phyloP scores from a whole-genome alignment of 2,888 invertebrate species.

The Lydus trimaculatus region DNA sequence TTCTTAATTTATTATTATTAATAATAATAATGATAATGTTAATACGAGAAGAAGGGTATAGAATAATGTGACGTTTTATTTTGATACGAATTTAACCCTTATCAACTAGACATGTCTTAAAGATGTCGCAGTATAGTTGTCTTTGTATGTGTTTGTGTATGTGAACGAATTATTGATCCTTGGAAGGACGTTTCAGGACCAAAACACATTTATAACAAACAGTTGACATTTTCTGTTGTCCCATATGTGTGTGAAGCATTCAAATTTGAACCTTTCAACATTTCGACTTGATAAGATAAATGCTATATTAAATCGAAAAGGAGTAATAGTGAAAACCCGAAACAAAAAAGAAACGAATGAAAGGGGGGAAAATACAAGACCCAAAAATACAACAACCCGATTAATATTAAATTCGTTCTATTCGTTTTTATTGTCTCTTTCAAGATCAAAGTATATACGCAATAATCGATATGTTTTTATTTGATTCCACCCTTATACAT shows the following conservation, averaged over 20 bases:
- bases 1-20: neutral
- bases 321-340: too few species aligned
- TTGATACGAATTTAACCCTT: slow-evolving; percentile 63
- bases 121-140: slow-evolving; percentile 49
- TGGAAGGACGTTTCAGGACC: slow-evolving; percentile 28
- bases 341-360: too few species aligned
- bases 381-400: neutral
- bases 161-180: slow-evolving; percentile 52
- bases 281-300: neutral
- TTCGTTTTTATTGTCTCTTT: neutral
- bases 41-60: neutral
- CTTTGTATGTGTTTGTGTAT: neutral
- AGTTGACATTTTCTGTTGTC: neutral
- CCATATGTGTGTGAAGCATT: slow-evolving; percentile 5
- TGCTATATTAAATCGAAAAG: neutral
- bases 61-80: slow-evolving; percentile 48
- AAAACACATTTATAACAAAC: slow-evolving; percentile 6
- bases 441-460: slow-evolving; percentile 6
- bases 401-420: neutral
- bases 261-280: slow-evolving; percentile 9
- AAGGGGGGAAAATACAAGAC: neutral
- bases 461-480: neutral
- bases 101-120: slow-evolving; percentile 57
- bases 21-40: neutral
- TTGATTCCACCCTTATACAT: neutral